Conservation (phyloP, 2,113 vertebrate genomes). For the Chionodraco myersi region DNA sequence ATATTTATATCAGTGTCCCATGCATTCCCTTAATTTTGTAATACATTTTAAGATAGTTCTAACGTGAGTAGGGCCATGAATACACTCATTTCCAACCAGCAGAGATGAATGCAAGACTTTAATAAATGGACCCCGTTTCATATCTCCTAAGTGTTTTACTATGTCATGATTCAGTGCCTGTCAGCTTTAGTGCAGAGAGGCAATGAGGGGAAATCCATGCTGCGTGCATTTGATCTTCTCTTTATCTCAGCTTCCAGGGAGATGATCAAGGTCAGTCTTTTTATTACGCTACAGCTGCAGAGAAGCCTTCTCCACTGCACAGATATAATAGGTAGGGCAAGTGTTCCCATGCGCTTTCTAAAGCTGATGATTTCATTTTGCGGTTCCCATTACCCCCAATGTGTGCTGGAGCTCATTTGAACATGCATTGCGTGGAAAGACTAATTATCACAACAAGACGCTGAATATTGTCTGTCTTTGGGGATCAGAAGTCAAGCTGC, state of each 20-base stretch:
- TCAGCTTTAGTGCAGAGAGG: constrained; percentile 33
- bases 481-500: constrained; percentile 13
- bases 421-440: neutral
- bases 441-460: constrained; percentile 25
- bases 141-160: constrained; percentile 52
- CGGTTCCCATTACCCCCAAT: neutral
- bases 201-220: constrained; percentile 27
- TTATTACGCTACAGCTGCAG: constrained; percentile 35
- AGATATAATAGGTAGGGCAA: constrained; percentile 30
- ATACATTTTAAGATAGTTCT: neutral
- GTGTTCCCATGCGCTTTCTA: constrained; percentile 37
- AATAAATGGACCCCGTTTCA: constrained; percentile 25
- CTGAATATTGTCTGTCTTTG: neutral
- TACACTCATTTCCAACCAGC: constrained; percentile 3
- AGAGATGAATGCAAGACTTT: constrained; percentile 21
- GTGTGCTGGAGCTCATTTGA: constrained; percentile 10
- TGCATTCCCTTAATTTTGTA: neutral
- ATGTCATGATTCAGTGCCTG: constrained; percentile 58
- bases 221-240: constrained; percentile 53
- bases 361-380: constrained; percentile 22
- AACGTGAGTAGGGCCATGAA: neutral
- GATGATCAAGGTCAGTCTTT: constrained; percentile 64
- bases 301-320: constrained; percentile 13
- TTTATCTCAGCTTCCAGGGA: constrained; percentile 46
- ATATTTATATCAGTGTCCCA: neutral